Conservation (phyloP, 2,888 invertebrate genomes). For the Aphodius granarius region DNA sequence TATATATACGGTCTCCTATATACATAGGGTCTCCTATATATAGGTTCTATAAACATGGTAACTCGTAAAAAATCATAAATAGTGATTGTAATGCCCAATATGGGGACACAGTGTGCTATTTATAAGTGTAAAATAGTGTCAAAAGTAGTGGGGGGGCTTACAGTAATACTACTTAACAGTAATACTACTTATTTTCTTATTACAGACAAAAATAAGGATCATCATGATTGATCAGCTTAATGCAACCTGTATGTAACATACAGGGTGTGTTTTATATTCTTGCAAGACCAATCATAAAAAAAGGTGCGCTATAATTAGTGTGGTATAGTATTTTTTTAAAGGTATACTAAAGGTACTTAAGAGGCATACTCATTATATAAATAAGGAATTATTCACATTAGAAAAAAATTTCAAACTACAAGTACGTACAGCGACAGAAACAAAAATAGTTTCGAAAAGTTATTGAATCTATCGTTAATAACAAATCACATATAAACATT, state of each 20-base stretch:
- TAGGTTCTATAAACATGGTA: background rate
- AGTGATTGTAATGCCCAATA: slow-evolving; percentile 8
- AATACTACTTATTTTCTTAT: background rate
- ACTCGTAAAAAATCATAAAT: slow-evolving; percentile 6
- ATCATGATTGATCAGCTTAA: no score
- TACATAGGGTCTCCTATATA: background rate
- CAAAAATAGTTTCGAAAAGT: slow-evolving; percentile 8
- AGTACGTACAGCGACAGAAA: background rate
- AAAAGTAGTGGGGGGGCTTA: slow-evolving; percentile 29
- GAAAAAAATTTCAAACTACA: background rate
- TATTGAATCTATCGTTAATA: slow-evolving; percentile 35
- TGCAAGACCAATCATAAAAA: slow-evolving; percentile 2
- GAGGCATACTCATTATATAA: background rate
- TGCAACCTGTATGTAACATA: no score
- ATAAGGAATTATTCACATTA: background rate
- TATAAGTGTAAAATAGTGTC: slow-evolving; percentile 26
- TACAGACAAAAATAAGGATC: no score
- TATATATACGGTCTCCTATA: no score
- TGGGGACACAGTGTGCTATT: slow-evolving; percentile 3
- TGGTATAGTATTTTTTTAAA: background rate
- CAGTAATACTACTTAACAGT: slow-evolving; percentile 20
- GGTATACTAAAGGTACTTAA: background rate
- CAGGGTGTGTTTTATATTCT: no score
- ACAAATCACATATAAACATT: slow-evolving; percentile 51
- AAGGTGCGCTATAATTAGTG: slow-evolving; percentile 8